phyloP scores from a whole-genome alignment of 1,140 invertebrate genomes.

The Lithobius niger region DNA sequence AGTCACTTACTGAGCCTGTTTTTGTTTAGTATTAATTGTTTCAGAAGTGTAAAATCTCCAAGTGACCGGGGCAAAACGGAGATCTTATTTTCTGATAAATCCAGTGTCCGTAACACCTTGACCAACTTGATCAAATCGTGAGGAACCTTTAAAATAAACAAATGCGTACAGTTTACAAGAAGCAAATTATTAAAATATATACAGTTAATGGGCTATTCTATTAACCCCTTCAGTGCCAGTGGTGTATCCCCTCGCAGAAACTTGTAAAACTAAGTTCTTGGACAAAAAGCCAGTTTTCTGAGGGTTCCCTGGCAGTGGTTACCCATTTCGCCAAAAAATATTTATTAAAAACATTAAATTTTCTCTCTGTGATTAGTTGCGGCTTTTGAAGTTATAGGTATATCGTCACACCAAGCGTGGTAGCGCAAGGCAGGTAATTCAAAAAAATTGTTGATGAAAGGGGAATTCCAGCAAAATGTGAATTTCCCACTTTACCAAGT shows the following conservation, averaged over 20 bases:
- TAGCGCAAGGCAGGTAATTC: too few relatives aligned
- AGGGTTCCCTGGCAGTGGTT: too few relatives aligned
- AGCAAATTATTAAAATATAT: slow-evolving; percentile 3
- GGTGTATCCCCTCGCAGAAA: neutral
- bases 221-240: neutral
- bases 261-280: neutral
- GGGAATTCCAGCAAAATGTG: too few relatives aligned
- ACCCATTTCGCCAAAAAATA: too few relatives aligned
- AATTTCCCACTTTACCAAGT: too few relatives aligned
- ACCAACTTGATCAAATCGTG: slow-evolving; percentile 32
- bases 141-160: slow-evolving; percentile 30
- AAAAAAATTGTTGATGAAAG: too few relatives aligned
- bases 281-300: too few relatives aligned
- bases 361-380: too few relatives aligned
- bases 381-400: too few relatives aligned
- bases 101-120: slow-evolving; percentile 66
- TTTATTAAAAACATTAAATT: too few relatives aligned
- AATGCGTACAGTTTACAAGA: slow-evolving; percentile 34
- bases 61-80: slow-evolving; percentile 57
- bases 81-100: slow-evolving; percentile 84
- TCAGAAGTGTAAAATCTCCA: slow-evolving; percentile 60
- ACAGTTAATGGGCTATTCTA: neutral
- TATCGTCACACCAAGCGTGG: too few relatives aligned
- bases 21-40: slow-evolving; percentile 57
- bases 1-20: slow-evolving; percentile 36